Base-by-base conservation (phyloP, 2,888 invertebrate genomes). In the Volucella inflata region DNA sequence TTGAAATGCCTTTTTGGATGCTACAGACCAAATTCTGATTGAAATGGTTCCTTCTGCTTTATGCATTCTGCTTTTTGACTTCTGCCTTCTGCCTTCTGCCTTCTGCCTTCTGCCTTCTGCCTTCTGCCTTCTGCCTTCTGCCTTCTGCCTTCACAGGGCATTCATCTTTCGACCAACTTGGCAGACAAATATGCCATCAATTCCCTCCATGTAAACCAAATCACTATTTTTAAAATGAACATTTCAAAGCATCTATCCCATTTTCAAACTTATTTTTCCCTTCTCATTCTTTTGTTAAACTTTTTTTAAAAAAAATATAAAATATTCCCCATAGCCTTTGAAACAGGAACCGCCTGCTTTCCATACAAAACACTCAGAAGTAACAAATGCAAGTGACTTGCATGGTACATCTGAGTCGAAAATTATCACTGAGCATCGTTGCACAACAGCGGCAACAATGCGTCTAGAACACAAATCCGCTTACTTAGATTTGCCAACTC, bases 371-470 rank as follows among this genome's bases (percentile, higher is more conserved):
- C 89, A 91, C 85, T 88, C 88, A 78, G 90, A 92, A 87, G 87
- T 88, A 74, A 89, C 90, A 87, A 90, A 89, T 65, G 90, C 90
- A 71, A 90, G 90, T 74, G 91, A 92, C 89, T 87, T 90, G 88
- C 91, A 91, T 89, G 90, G 92, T 87, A 89, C 92, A 82, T 91
- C 91, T 85, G 92, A 92, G 89, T 91, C 92, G 87, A 92, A 91
- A 88, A 91, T 92, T 76, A 89, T 90, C 87, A 92, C 92, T 88
- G 92, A 92, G 90, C 92, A 92, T 89, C 91, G 91, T 89, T 91
- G 92, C 89, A 92, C 92, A 76, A 92, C 92, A 77, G 92, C 92
- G 89, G 92, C 92, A 89, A 92, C 92, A 87, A 92, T 92, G 91
- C 91, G 92, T 89, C 90, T 92, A 90, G 92, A 92, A 88, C 92